Percentiles rank a stretch among this genome's conserved stretches.
Conservation (phyloP, 2,888 invertebrate species). For the Bellardia bayeri region DNA sequence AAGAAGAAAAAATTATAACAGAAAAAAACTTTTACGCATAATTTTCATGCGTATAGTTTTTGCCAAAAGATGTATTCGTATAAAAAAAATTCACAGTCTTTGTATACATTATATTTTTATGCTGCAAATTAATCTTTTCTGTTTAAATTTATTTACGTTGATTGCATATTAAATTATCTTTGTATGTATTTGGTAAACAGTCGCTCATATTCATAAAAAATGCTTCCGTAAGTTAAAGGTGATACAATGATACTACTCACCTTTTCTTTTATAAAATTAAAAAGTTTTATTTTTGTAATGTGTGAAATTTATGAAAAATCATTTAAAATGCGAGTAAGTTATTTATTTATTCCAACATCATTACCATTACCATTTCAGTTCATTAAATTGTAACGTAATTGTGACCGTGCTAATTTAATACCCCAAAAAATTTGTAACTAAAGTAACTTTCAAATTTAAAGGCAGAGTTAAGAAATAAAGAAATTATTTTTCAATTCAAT, state of each 20-base stretch:
- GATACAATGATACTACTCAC: too few species aligned
- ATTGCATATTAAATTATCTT: slow-evolving; percentile 58
- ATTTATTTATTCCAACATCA: background rate
- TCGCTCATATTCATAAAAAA: background rate
- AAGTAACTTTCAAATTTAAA: too few species aligned
- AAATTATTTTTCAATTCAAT: too few species aligned
- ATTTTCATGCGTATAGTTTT: slow-evolving; percentile 46
- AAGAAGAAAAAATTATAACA: background rate
- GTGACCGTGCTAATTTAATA: slow-evolving; percentile 2
- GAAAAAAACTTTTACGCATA: slow-evolving; percentile 46
- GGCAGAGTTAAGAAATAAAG: too few species aligned
- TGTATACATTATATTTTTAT: background rate
- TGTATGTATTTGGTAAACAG: background rate
- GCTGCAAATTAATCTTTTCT: slow-evolving; percentile 47
- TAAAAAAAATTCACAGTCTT: slow-evolving; percentile 1
- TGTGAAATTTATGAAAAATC: slow-evolving; percentile 18
- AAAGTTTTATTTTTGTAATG: slow-evolving; percentile 14
- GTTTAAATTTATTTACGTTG: slow-evolving; percentile 64
- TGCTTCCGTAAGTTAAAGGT: background rate
- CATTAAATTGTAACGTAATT: too few species aligned
- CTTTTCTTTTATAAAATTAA: background rate
- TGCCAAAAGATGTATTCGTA: background rate
- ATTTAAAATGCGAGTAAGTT: slow-evolving; percentile 2
- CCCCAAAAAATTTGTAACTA: too few species aligned
- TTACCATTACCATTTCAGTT: background rate